Conservation (phyloP, 2,888 invertebrate genomes). For the Pristionchus japonicus region DNA sequence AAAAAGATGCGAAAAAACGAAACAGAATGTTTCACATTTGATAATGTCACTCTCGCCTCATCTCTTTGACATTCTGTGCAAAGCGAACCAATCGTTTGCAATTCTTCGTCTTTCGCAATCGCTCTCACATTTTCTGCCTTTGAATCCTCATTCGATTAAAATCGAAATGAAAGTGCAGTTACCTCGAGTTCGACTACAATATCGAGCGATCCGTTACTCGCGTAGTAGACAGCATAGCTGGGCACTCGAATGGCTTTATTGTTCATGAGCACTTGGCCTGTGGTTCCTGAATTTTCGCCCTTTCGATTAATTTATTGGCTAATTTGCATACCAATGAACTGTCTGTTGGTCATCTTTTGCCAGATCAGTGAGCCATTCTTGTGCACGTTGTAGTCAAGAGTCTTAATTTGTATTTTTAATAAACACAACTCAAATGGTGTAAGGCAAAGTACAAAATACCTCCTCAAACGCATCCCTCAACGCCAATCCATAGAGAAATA, state of each 20-base stretch:
- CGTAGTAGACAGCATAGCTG: slow-evolving; percentile 71
- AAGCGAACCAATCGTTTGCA: neutral
- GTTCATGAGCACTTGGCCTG: slow-evolving; percentile 74
- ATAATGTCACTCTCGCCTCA: too few relatives aligned
- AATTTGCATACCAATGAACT: slow-evolving; percentile 65
- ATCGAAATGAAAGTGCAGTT: neutral
- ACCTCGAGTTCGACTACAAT: slow-evolving; percentile 72
- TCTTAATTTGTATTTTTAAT: slow-evolving; percentile 27
- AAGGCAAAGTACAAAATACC: too few relatives aligned
- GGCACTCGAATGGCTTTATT: slow-evolving; percentile 73
- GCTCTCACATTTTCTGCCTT: too few relatives aligned
- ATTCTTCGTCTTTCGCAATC: neutral
- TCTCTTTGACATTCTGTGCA: neutral
- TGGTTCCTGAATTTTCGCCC: slow-evolving; percentile 57
- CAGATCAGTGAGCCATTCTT: slow-evolving; percentile 69
- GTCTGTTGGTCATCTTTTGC: slow-evolving; percentile 71
- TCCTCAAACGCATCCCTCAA: slow-evolving; percentile 73
- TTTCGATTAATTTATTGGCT: neutral
- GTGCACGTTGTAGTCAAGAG: slow-evolving; percentile 62
- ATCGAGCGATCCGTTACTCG: slow-evolving; percentile 68
- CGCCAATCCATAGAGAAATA: slow-evolving; percentile 72
- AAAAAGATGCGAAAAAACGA: too few relatives aligned
- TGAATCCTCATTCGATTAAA: neutral
- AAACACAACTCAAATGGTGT: too few relatives aligned
- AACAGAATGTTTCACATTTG: too few relatives aligned